Percentiles rank a stretch among this genome's conserved stretches.
Evolutionary conservation across 1,140 invertebrate genomes (phyloP).

Genomic region (Drosophila ogumai): DNA sequence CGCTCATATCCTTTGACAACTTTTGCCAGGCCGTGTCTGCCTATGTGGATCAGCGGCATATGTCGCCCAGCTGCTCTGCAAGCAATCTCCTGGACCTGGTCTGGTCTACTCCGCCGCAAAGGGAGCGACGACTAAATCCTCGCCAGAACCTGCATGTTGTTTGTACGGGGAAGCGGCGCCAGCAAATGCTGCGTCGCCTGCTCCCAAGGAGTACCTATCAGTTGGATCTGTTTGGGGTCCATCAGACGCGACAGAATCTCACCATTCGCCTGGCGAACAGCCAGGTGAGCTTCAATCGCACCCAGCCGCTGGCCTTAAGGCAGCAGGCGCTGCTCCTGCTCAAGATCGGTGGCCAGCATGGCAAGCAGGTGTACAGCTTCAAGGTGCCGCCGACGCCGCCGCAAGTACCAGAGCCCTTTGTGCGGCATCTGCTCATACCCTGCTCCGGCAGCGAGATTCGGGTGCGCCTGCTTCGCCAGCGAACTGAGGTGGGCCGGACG

Average conservation of each 20-base stretch:
- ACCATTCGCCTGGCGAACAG: constrained; percentile 67
- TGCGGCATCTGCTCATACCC: constrained; percentile 74
- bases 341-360: constrained; percentile 73
- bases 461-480: constrained; percentile 62
- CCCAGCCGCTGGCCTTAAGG: constrained; percentile 63
- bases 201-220: constrained; percentile 70
- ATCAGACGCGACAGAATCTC: constrained; percentile 72
- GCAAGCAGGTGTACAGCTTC: constrained; percentile 77
- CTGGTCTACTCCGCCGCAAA: constrained; percentile 63
- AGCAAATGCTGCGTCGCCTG: constrained; percentile 67
- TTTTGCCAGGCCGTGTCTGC: constrained; percentile 77
- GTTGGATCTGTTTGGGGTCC: constrained; percentile 76
- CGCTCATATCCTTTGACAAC: constrained; percentile 26
- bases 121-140: constrained; percentile 66
- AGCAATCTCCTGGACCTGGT: constrained; percentile 62
- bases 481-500: constrained; percentile 46
- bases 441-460: constrained; percentile 79
- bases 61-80: constrained; percentile 28
- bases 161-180: constrained; percentile 74
- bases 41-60: constrained; percentile 45
- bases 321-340: constrained; percentile 64
- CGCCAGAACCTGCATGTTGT: constrained; percentile 68
- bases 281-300: constrained; percentile 73
- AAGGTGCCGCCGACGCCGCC: constrained; percentile 67
- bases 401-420: constrained; percentile 24